phyloP scores from a whole-genome alignment of 1,140 invertebrate genomes.

The fruit fly (Drosophila melanogaster) region DNA sequence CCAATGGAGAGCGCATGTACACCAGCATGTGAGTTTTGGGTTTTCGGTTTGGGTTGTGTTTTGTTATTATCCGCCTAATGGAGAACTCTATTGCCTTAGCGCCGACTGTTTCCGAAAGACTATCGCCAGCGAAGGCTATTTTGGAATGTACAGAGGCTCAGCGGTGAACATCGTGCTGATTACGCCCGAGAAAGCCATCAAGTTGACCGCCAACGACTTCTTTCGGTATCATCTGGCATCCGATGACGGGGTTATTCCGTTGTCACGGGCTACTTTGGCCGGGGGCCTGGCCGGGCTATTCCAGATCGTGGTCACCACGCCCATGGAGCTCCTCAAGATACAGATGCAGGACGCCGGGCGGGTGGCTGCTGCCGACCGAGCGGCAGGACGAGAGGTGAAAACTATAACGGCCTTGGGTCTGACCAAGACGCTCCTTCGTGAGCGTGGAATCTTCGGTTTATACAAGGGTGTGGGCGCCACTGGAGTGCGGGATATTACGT shows the following conservation, averaged over 20 bases:
- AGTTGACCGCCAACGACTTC: constrained; percentile 99
- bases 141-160: constrained; percentile 98
- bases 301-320: constrained; percentile 99
- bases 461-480: constrained; percentile 98
- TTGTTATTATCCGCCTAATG: neutral
- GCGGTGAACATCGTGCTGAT: constrained; percentile 98
- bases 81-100: constrained; percentile 86
- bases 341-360: constrained; percentile 98
- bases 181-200: constrained; percentile 99
- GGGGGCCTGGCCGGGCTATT: constrained; percentile 97
- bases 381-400: constrained; percentile 87
- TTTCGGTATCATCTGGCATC: constrained; percentile 92
- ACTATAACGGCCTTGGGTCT: constrained; percentile 94
- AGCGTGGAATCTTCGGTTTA: constrained; percentile 95
- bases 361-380: constrained; percentile 88
- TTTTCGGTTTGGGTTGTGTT: no score
- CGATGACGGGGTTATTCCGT: constrained; percentile 87
- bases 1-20: constrained; percentile 95
- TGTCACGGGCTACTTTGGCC: constrained; percentile 94
- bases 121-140: constrained; percentile 95
- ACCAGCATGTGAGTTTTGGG: constrained; percentile 94
- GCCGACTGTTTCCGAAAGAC: constrained; percentile 98
- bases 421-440: constrained; percentile 90
- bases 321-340: constrained; percentile 99
- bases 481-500: constrained; percentile 95